Percentiles rank a stretch among this genome's conserved stretches.
phyloP scores from a whole-genome alignment of 1,140 invertebrate genomes.

The Drosophila funebris region DNA sequence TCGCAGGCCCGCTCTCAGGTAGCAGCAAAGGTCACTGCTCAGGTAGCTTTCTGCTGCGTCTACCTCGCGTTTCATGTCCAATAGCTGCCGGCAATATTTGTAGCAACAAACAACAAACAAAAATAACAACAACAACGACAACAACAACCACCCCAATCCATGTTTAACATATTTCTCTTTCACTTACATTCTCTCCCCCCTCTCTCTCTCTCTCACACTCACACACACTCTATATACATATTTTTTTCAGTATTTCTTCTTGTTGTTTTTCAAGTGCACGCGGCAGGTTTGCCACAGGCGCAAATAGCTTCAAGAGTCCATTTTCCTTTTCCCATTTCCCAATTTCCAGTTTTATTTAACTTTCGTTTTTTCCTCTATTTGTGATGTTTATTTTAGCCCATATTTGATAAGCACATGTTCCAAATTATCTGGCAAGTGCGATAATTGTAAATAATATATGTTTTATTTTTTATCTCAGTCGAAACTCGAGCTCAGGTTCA shows the following conservation, averaged over 20 bases:
- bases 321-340: slow-evolving; percentile 18
- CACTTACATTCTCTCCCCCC: no score
- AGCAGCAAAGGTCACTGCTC: slow-evolving; percentile 48
- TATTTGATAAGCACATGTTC: slow-evolving; percentile 51
- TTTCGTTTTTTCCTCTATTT: not conserved
- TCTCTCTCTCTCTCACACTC: not conserved
- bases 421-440: slow-evolving; percentile 39
- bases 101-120: slow-evolving; percentile 29
- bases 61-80: slow-evolving; percentile 26
- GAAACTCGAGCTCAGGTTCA: not conserved
- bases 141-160: slow-evolving; percentile 20
- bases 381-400: slow-evolving; percentile 25
- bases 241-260: slow-evolving; percentile 11
- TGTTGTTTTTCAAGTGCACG: slow-evolving; percentile 46
- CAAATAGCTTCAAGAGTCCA: slow-evolving; percentile 25
- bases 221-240: no score
- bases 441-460: slow-evolving; percentile 18
- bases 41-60: slow-evolving; percentile 29
- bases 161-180: not conserved
- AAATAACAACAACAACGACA: slow-evolving; percentile 9
- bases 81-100: slow-evolving; percentile 46
- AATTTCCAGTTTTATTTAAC: slow-evolving; percentile 33
- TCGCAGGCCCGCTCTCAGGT: slow-evolving; percentile 35
- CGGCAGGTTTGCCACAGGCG: slow-evolving; percentile 30
- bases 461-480: not conserved